These are phyloP conservation scores for Platyrinchus mystaceus DNA, from an alignment of 2,797 vertebrate genomes.

Conservation along the genomic window DNA sequence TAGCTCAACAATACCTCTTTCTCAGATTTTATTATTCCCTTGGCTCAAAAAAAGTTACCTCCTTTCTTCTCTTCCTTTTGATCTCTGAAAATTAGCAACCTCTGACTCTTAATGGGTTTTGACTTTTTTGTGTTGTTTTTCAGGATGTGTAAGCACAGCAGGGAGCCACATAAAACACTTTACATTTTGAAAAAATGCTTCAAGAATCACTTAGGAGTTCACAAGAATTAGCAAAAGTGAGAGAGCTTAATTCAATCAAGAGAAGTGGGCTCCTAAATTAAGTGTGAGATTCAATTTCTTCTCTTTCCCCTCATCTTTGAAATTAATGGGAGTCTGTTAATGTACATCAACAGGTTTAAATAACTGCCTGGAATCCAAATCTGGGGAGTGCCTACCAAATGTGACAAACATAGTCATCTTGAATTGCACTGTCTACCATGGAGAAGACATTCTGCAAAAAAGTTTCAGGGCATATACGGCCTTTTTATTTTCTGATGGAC, in stretches of 20 bases:
- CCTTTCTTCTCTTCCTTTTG: not conserved
- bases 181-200: not conserved
- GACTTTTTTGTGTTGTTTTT: constrained; percentile 23
- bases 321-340: not conserved
- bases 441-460: not conserved
- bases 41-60: not conserved
- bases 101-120: not conserved
- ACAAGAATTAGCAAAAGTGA: constrained; percentile 24
- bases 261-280: constrained; percentile 47
- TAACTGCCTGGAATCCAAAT: not conserved
- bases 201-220: constrained; percentile 36
- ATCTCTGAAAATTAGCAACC: not conserved
- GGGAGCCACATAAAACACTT: not conserved
- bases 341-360: not conserved
- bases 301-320: not conserved
- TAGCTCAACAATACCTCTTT: not conserved
- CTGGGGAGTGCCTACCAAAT: not conserved
- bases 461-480: not conserved
- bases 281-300: not conserved
- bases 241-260: constrained; percentile 51
- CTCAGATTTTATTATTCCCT: not conserved
- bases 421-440: not conserved
- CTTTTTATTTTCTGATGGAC: not conserved
- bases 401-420: not conserved
- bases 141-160: not conserved